Evolutionary conservation across 2,888 invertebrate genomes (phyloP).

Genomic region (Orthonychiurus folsomi): DNA sequence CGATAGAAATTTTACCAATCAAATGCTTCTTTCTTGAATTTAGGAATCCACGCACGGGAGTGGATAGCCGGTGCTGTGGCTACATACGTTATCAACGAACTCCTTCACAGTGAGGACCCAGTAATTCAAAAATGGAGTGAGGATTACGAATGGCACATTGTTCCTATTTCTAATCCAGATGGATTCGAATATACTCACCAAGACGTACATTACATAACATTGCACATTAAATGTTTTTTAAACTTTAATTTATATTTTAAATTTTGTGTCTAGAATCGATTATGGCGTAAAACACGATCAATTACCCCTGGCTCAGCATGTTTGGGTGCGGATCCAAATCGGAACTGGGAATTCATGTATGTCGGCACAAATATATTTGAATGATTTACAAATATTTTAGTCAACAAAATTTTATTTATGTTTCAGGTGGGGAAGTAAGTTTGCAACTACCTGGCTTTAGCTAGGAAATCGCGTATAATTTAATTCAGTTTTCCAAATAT

Average conservation of each 20-base stretch:
- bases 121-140: constrained; percentile 53
- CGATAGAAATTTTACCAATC: too few relatives aligned
- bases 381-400: neutral
- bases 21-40: too few relatives aligned
- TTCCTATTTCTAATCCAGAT: constrained; percentile 64
- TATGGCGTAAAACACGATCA: constrained; percentile 27
- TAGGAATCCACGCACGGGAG: constrained; percentile 51
- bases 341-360: constrained; percentile 59
- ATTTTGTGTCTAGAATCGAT: constrained; percentile 41
- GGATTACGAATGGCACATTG: constrained; percentile 63
- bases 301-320: constrained; percentile 7
- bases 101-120: constrained; percentile 52
- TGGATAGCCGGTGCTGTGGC: constrained; percentile 65
- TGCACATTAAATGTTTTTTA: neutral
- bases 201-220: neutral
- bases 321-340: constrained; percentile 27
- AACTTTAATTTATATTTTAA: neutral
- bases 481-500: neutral
- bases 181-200: constrained; percentile 55
- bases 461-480: too few relatives aligned
- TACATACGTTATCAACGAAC: constrained; percentile 60
- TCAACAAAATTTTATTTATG: too few relatives aligned
- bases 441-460: neutral
- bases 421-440: constrained; percentile 2
- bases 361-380: constrained; percentile 49